These are phyloP conservation scores for Colletes latitarsis DNA, from an alignment of 1,140 invertebrate species.

Conservation along the genomic window DNA sequence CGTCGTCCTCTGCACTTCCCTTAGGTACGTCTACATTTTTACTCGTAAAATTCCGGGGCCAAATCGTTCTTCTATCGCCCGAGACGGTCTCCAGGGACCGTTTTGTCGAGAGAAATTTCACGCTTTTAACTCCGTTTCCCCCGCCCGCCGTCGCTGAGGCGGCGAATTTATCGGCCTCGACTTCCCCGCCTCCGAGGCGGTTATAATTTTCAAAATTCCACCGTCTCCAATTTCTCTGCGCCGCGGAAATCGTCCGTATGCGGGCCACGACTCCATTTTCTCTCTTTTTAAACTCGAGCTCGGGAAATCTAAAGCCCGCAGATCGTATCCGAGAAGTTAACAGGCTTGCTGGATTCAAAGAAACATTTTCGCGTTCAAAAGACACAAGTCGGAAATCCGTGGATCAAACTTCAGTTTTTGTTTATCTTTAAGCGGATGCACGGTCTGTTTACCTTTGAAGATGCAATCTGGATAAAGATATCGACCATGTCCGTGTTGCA, in stretches of 20 bases:
- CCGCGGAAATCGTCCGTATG: too few species aligned
- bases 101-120: slow-evolving; percentile 22
- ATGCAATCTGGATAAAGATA: too few species aligned
- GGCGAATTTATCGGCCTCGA: background rate
- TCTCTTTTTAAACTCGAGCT: background rate
- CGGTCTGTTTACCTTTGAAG: too few species aligned
- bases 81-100: too few species aligned
- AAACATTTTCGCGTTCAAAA: too few species aligned
- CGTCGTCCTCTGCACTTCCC: background rate
- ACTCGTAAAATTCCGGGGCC: slow-evolving; percentile 12
- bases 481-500: too few species aligned
- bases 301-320: background rate
- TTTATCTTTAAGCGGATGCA: too few species aligned
- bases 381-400: too few species aligned
- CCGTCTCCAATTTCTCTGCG: background rate
- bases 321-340: background rate
- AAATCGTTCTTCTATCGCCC: slow-evolving; percentile 5
- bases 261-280: background rate
- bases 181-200: background rate
- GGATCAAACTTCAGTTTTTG: too few species aligned
- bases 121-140: background rate
- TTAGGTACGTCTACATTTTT: slow-evolving; percentile 24
- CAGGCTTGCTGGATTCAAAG: too few species aligned
- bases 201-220: slow-evolving; percentile 28
- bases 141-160: background rate